These are phyloP conservation scores for Ganaspis sp. DNA, from an alignment of 1,140 invertebrate genomes.

Conservation along the genomic window DNA sequence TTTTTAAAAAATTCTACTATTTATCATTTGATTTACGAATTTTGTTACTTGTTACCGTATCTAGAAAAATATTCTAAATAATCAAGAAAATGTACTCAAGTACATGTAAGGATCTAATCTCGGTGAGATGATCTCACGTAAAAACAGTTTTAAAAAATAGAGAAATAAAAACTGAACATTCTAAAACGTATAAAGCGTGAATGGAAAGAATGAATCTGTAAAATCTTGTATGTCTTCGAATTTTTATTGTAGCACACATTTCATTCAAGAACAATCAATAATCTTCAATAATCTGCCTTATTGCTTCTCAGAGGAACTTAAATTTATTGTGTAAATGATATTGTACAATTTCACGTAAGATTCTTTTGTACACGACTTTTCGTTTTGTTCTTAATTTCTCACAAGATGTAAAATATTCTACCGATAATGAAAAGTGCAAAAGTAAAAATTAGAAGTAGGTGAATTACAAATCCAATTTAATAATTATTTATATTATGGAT, in stretches of 20 bases:
- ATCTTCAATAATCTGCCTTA: constrained; percentile 24
- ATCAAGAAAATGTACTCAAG: neutral
- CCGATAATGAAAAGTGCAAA: neutral
- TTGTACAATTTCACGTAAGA: neutral
- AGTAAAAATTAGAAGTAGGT: neutral
- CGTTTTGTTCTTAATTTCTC: neutral
- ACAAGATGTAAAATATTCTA: constrained; percentile 1
- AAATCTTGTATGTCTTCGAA: neutral
- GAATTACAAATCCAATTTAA: neutral
- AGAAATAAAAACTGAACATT: constrained; percentile 32
- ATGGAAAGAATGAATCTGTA: neutral
- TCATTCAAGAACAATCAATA: neutral
- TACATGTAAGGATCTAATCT: no score
- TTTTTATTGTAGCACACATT: constrained; percentile 13
- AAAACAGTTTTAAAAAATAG: neutral
- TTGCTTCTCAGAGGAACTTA: neutral
- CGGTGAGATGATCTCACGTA: neutral
- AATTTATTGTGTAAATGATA: neutral
- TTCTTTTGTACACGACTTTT: neutral
- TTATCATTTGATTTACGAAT: no score
- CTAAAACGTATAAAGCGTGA: constrained; percentile 10
- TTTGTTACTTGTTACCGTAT: no score
- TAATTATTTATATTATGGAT: neutral
- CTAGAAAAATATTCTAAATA: neutral
- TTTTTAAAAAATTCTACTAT: no score